A percentile compares a stretch with the other conserved stretches of the same genome.
These are phyloP conservation scores for Betta splendens DNA, from an alignment of 2,797 vertebrate species.

Conservation along the genomic window DNA sequence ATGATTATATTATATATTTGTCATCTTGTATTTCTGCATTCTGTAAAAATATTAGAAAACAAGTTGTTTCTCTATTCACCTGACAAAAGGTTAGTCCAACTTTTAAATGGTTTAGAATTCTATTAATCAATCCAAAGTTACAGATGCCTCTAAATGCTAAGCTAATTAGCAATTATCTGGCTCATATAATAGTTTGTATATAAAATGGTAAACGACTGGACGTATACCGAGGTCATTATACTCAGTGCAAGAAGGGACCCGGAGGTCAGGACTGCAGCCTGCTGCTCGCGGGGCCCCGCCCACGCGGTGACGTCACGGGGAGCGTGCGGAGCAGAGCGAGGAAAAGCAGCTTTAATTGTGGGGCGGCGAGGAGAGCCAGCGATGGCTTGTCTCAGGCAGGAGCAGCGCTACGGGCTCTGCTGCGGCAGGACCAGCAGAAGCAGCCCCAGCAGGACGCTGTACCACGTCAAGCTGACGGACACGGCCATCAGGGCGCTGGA, in stretches of 20 bases:
- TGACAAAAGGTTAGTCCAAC: too few species aligned
- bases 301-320: constrained; percentile 62
- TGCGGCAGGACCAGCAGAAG: constrained; percentile 72
- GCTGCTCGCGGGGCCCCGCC: constrained; percentile 58
- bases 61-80: too few species aligned
- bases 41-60: too few species aligned
- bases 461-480: constrained; percentile 86
- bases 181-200: too few species aligned
- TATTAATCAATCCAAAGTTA: too few species aligned
- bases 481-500: constrained; percentile 84
- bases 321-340: constrained; percentile 60
- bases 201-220: neutral
- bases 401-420: constrained; percentile 80
- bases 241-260: neutral
- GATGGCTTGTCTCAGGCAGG: constrained; percentile 82
- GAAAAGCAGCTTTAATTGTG: constrained; percentile 70
- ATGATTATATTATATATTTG: too few species aligned
- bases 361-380: constrained; percentile 67
- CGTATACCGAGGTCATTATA: accelerated
- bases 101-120: too few species aligned
- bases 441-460: constrained; percentile 76
- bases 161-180: too few species aligned
- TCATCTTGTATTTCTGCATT: too few species aligned
- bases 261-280: neutral
- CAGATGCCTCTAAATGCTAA: too few species aligned